These are phyloP conservation scores for Cloeon dipterum DNA, from an alignment of 2,888 invertebrate species.

Conservation along the genomic window DNA sequence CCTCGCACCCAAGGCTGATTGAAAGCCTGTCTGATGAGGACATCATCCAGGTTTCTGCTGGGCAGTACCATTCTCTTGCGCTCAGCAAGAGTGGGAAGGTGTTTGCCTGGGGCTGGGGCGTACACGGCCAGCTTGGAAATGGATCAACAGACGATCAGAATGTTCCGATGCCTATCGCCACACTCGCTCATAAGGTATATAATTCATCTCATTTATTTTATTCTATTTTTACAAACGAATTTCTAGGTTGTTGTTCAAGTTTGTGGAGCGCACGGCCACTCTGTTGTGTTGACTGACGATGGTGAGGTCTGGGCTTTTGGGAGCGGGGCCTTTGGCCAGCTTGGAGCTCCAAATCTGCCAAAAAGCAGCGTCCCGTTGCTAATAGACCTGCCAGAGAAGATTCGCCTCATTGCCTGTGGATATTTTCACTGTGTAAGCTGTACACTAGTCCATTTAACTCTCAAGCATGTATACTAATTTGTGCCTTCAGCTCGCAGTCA, in stretches of 20 bases:
- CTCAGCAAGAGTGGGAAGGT: conserved; percentile 49
- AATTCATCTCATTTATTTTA: neutral
- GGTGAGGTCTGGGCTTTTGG: conserved; percentile 46
- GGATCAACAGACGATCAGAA: conserved; percentile 48
- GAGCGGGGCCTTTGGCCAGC: conserved; percentile 57
- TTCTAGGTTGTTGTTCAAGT: conserved; percentile 21
- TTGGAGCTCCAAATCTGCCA: conserved; percentile 31
- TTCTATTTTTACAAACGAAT: too few species aligned
- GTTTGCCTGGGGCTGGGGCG: conserved; percentile 91
- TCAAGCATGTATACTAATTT: conserved; percentile 2
- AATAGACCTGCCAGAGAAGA: conserved; percentile 28
- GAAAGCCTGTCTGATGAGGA: conserved; percentile 32
- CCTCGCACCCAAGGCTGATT: conserved; percentile 41
- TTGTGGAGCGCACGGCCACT: conserved; percentile 49
- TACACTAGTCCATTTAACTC: conserved; percentile 1
- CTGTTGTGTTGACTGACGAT: conserved; percentile 36
- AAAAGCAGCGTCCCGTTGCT: conserved; percentile 31
- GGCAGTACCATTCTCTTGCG: conserved; percentile 78
- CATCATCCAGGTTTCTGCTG: conserved; percentile 47
- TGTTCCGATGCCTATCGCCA: conserved; percentile 25
- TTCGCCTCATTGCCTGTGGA: conserved; percentile 29
- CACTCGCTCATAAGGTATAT: conserved; percentile 21
- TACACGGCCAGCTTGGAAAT: conserved; percentile 81
- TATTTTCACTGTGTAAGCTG: conserved; percentile 54
- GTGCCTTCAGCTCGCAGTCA: conserved; percentile 34